Base-by-base conservation (phyloP, 64 coral and sea anemone genomes). In the Porites australiensis region DNA sequence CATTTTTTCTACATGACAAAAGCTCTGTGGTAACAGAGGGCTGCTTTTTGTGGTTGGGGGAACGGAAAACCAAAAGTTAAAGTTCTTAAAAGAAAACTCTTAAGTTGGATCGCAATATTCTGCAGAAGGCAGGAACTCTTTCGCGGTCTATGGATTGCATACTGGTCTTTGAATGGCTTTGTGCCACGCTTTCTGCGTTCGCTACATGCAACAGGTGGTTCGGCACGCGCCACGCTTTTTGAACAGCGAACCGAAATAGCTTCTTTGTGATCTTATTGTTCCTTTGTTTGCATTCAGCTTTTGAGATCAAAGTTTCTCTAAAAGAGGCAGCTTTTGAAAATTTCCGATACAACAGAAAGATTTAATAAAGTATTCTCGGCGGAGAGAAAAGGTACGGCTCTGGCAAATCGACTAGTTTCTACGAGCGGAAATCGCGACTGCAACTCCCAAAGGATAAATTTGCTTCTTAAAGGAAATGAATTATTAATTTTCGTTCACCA, bases 251-350 rank as follows among this genome's bases (percentile, higher is more conserved):
- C 37, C 79, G 44, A 83, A 64, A 83, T 83, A 83, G 22, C 81
- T 67, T 16, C 47, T 23, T 68, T 84, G 18, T 69, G 81, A 84
- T 66, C 59, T 83, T 45, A 84, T 69, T 84, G 81, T 84, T 27
- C 51, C 81, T 69, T 84, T 84, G 81, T 84, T 84, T 84, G 62
- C 81, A 84, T 47, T 65, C 43, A 84, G 81, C 81, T 84, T 84
- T 84, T 21, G 62, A 50, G 81, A 52, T 84, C 78, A 84, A 84
- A 69, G 63, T 23, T 84, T 46, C n/a, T 84, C 44, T 19, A 69
- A 50, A 52, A 65, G 54, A 68, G 47, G 47, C 60, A 22, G 10
- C 2, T 21, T n/a, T 50, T 52, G 3, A 52, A 64, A 48, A 43
- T 6, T 45, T 64, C 60, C 44, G 81, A 69, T 84, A 68, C 81